Base-by-base conservation (phyloP, 2,888 invertebrate genomes). In the Apamea crenata region DNA sequence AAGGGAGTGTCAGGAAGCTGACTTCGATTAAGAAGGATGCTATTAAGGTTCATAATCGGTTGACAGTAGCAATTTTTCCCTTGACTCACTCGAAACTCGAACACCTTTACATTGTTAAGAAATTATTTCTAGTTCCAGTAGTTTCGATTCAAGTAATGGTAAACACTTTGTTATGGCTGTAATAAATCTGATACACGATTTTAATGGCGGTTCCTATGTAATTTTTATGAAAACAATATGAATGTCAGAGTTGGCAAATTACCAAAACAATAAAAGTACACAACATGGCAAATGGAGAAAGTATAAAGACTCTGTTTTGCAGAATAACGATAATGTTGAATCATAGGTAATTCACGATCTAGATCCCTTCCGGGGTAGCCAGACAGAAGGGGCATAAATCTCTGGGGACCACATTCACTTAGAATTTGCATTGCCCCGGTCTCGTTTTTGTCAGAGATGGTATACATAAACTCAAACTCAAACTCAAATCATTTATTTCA, bases 261-360 rank as follows among this genome's bases (percentile, higher is more conserved):
- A 69, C 61, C 78, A 87, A 77, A 73, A 66, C 44, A 77, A 44
- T 69, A 50, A 44, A 77, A 72, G 14, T 18, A 77, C 16, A 18
- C 18, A 59, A 63, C 12, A 66, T 36, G 8, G 25, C 40, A 29
- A 66, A 69, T 36, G 18, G 25, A 63, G 44, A 71, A 83, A 74
- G 29, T 77, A 71, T 44, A 65, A 67, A 70, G 56, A 61, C n/a
- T 68, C 61, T 56, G 59, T 78, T 75, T 61, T 14, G 16, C 4
- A 74, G 53, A 78, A 78, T 66, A 68, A 66, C 53, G 80, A 80
- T 79, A 71, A 72, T 66, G 56, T 47, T 83, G 68, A 73, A 56
- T 73, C 80, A 74, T 80, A 77, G 53, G 69, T 72, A 69, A 77
- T 85, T 87, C 72, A 74, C 47, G 53, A 85, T 77, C 76, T 84